These are phyloP conservation scores for Pedionomus torquatus DNA, from an alignment of 2,113 vertebrate species.

Conservation along the genomic window DNA sequence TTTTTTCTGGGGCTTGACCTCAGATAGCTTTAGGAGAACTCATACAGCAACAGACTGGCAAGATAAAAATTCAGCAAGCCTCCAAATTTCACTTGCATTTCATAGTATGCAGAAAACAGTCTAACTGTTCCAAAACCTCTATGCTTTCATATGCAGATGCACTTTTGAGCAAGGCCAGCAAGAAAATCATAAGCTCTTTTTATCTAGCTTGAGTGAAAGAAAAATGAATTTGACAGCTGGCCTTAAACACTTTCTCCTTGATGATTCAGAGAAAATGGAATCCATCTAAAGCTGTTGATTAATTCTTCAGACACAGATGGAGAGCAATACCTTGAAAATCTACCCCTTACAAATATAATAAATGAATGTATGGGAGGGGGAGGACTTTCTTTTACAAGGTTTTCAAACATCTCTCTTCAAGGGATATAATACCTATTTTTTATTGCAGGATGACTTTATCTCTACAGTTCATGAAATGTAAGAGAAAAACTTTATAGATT, in stretches of 20 bases:
- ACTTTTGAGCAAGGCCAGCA: constrained; percentile 33
- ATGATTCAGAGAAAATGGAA: constrained; percentile 35
- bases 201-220: neutral
- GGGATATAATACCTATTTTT: neutral
- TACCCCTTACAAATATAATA: neutral
- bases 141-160: constrained; percentile 28
- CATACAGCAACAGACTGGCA: neutral
- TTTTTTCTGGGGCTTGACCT: neutral
- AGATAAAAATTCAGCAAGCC: neutral
- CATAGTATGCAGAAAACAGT: neutral
- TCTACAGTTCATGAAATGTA: neutral
- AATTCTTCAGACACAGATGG: constrained; percentile 29
- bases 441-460: neutral
- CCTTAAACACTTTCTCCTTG: constrained; percentile 27
- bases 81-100: constrained; percentile 24
- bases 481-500: neutral
- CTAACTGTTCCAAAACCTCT: neutral
- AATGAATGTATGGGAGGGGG: neutral
- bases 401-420: constrained; percentile 9
- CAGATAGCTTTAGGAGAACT: neutral
- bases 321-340: constrained; percentile 38
- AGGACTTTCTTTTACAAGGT: neutral
- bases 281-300: constrained; percentile 44
- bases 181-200: constrained; percentile 32
- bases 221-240: constrained; percentile 52